Evolutionary conservation across 2,888 invertebrate genomes (phyloP).

Genomic region (Acanthoscelides obtectus): DNA sequence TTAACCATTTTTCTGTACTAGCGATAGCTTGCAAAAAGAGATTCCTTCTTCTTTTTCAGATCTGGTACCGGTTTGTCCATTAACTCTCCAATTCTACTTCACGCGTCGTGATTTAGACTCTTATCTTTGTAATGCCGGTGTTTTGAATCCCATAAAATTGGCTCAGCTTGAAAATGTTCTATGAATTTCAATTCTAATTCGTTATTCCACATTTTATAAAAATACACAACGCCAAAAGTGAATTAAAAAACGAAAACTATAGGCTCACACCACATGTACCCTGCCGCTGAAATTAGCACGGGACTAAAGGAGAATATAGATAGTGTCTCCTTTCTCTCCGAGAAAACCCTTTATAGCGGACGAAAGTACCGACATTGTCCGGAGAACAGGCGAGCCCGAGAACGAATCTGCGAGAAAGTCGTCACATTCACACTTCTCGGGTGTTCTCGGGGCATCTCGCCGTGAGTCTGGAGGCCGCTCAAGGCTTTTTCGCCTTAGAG

Average conservation of each 20-base stretch:
- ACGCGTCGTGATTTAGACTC: no score
- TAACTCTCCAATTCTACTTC: background rate
- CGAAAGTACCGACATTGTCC: no score
- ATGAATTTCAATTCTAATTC: background rate
- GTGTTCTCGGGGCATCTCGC: no score
- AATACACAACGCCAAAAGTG: background rate
- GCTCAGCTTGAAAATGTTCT: background rate
- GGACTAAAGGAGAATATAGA: background rate
- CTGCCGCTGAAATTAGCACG: background rate
- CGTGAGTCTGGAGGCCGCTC: no score
- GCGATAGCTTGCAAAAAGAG: background rate
- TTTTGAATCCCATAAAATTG: background rate
- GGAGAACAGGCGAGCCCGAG: no score
- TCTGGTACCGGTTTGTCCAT: background rate
- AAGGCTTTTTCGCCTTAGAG: no score
- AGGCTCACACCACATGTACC: background rate
- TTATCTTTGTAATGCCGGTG: background rate
- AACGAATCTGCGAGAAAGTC: no score
- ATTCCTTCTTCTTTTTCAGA: no score
- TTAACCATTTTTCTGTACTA: background rate
- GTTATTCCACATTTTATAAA: background rate
- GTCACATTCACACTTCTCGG: no score
- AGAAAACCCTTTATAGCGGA: background rate
- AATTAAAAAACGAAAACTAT: background rate
- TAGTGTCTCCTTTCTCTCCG: background rate